Evolutionary conservation across 1,140 invertebrate genomes (phyloP).

Genomic region (Centruroides vittatus): DNA sequence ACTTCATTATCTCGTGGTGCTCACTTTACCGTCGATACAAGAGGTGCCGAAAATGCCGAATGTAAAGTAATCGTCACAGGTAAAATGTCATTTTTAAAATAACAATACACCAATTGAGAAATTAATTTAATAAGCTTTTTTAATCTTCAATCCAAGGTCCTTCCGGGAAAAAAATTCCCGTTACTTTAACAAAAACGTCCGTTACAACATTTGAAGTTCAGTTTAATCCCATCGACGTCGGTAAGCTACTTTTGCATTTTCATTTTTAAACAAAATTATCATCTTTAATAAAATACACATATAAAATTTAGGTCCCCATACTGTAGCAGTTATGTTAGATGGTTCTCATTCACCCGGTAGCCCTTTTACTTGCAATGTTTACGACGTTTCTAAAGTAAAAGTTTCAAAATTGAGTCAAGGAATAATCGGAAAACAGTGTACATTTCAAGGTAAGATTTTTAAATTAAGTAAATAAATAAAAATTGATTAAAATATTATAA

Average conservation of each 20-base stretch:
- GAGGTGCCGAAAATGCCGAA: slow-evolving; percentile 28
- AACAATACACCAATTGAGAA: background rate
- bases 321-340: slow-evolving; percentile 60
- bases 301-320: slow-evolving; percentile 48
- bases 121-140: background rate
- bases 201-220: slow-evolving; percentile 21
- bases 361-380: slow-evolving; percentile 85
- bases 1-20: slow-evolving; percentile 42
- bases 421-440: slow-evolving; percentile 22
- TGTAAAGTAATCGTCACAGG: slow-evolving; percentile 32
- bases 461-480: too few species aligned
- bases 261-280: background rate
- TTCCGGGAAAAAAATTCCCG: slow-evolving; percentile 11
- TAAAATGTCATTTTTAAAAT: slow-evolving; percentile 18
- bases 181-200: slow-evolving; percentile 9
- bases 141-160: slow-evolving; percentile 6
- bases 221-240: slow-evolving; percentile 69
- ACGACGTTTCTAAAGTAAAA: slow-evolving; percentile 70
- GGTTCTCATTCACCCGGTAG: slow-evolving; percentile 71
- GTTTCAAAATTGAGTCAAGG: slow-evolving; percentile 53
- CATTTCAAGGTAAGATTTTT: slow-evolving; percentile 29
- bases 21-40: slow-evolving; percentile 44
- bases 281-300: background rate
- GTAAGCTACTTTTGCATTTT: slow-evolving; percentile 21
- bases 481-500: too few species aligned